Conservation (phyloP, 1,140 invertebrate species). For the Rhyacophila brunnea region DNA sequence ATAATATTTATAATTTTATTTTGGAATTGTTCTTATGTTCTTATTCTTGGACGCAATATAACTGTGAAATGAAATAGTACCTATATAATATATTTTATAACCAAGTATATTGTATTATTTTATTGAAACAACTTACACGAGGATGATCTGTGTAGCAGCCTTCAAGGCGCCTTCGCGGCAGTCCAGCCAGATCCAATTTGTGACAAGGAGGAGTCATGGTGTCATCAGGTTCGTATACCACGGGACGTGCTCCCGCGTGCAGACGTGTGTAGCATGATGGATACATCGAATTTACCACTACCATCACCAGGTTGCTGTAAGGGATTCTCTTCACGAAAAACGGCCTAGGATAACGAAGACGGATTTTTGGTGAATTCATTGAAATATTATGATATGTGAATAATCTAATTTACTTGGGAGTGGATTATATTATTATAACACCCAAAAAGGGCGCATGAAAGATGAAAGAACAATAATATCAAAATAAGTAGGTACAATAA, state of each 20-base stretch:
- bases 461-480: no score
- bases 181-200: constrained; percentile 68
- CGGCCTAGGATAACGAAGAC: constrained; percentile 64
- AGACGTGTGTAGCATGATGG: constrained; percentile 43
- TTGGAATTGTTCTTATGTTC: no score
- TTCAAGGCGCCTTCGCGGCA: constrained; percentile 64
- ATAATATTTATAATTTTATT: no score
- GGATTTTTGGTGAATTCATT: no score
- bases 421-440: no score
- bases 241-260: constrained; percentile 41
- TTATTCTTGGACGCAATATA: no score
- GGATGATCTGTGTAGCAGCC: constrained; percentile 75
- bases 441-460: no score
- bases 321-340: constrained; percentile 71
- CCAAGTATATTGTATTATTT: constrained; percentile 8
- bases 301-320: constrained; percentile 76
- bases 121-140: constrained; percentile 60
- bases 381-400: no score
- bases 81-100: no score
- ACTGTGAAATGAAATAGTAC: no score
- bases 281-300: constrained; percentile 64
- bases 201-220: constrained; percentile 66
- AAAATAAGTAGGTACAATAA: no score
- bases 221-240: constrained; percentile 44
- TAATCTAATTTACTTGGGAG: no score